A percentile compares a stretch with the other conserved stretches of the same genome.
Evolutionary conservation across 2,113 vertebrate species (phyloP).

Genomic region (Acanthisitta chloris): DNA sequence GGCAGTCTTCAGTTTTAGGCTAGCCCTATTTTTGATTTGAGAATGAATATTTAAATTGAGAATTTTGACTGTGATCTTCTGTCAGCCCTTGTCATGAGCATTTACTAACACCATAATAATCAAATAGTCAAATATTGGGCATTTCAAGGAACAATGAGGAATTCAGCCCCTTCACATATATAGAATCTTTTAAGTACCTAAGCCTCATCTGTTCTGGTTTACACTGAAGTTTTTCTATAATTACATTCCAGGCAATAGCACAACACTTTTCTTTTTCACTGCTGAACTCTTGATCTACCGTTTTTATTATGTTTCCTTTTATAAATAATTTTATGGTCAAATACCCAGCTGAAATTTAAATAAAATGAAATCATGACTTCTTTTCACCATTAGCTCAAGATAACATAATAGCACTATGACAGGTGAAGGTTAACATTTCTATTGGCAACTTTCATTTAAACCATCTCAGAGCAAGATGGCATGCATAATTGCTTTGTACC

Average conservation of each 20-base stretch:
- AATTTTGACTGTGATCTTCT: background rate
- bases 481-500: conserved; percentile 47
- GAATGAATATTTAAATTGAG: background rate
- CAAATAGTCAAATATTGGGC: background rate
- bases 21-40: background rate
- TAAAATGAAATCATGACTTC: conserved; percentile 56
- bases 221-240: background rate
- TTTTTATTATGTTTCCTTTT: conserved; percentile 22
- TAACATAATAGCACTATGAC: conserved; percentile 50
- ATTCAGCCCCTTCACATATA: background rate
- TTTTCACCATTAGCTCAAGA: conserved; percentile 36
- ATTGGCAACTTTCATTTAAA: conserved; percentile 55
- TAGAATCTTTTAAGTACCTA: background rate
- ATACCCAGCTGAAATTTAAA: conserved; percentile 56
- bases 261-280: conserved; percentile 26
- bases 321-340: conserved; percentile 63
- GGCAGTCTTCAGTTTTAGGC: background rate
- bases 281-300: conserved; percentile 22
- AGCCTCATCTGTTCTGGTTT: background rate
- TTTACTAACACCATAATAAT: background rate
- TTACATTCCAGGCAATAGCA: conserved; percentile 14
- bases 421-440: conserved; percentile 60
- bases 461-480: conserved; percentile 46
- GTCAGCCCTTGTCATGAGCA: background rate
- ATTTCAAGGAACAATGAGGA: background rate